A percentile compares a stretch with the other conserved stretches of the same genome.
These are phyloP conservation scores for Paramormyrops kingsleyae DNA, from an alignment of 2,113 vertebrate genomes.

Conservation along the genomic window DNA sequence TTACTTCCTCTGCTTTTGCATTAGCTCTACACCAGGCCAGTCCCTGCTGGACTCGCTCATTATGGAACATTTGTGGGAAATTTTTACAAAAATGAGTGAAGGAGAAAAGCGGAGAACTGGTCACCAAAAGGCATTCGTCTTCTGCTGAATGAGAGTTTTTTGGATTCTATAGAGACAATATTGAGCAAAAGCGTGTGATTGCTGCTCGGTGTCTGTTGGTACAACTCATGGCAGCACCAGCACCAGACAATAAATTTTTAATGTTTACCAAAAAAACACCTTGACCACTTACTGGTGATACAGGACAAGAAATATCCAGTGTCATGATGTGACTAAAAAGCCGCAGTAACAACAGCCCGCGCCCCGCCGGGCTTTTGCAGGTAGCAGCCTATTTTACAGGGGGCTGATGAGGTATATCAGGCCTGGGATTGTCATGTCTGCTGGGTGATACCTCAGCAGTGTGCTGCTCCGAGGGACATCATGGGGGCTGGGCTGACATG, in stretches of 20 bases:
- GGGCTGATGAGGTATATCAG: neutral
- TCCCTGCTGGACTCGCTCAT: neutral
- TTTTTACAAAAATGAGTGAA: too few relatives aligned
- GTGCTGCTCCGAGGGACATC: neutral
- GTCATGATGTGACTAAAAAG: neutral
- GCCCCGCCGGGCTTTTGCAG: neutral
- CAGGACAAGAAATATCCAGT: neutral
- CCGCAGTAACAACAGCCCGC: neutral
- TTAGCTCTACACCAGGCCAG: neutral
- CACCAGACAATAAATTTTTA: neutral
- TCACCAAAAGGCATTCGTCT: too few relatives aligned
- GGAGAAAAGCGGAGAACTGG: too few relatives aligned
- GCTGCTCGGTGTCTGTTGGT: too few relatives aligned
- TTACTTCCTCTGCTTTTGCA: neutral
- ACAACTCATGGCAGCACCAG: neutral
- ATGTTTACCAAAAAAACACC: neutral
- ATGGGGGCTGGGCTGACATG: neutral
- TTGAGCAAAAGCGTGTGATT: too few relatives aligned
- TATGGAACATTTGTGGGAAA: too few relatives aligned
- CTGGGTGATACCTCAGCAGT: neutral
- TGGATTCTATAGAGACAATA: too few relatives aligned
- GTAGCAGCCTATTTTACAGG: neutral
- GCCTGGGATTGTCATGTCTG: neutral
- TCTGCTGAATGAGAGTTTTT: too few relatives aligned
- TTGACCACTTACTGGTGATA: neutral